Percentiles rank a stretch among this genome's conserved stretches.
Conservation (phyloP, 2,113 vertebrate genomes). For the Gopherus flavomarginatus region DNA sequence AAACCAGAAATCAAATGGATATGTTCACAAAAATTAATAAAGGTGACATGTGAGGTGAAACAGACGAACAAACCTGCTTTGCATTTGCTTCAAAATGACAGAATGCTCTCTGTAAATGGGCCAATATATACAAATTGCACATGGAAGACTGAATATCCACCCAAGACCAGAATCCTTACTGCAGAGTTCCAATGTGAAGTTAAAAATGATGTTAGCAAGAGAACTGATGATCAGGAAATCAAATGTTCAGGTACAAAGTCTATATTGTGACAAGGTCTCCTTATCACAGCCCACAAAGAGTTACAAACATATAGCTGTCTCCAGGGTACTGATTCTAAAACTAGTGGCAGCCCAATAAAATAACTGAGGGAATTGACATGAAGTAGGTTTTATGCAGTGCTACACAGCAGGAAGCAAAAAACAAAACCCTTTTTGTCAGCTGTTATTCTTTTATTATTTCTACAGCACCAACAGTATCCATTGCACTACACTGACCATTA, state of each 20-base stretch:
- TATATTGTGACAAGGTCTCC: background rate
- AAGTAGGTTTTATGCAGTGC: background rate
- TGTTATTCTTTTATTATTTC: background rate
- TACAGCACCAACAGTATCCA: background rate
- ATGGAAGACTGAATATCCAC: background rate
- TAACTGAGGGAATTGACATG: background rate
- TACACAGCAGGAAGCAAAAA: background rate
- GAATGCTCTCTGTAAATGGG: background rate
- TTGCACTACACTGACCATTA: background rate
- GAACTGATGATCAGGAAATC: background rate
- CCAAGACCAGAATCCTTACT: fast-evolving
- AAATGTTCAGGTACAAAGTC: conserved; percentile 52
- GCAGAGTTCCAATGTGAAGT: conserved; percentile 12
- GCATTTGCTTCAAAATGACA: background rate
- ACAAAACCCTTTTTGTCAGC: background rate
- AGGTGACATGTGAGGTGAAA: conserved; percentile 46
- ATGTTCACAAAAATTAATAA: background rate
- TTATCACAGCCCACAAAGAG: background rate
- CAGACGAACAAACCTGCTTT: background rate
- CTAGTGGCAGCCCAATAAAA: background rate
- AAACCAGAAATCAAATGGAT: conserved; percentile 10
- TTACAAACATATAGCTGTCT: background rate
- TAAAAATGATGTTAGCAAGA: background rate
- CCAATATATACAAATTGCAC: background rate
- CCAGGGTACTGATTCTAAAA: background rate